These are phyloP conservation scores for Peromyscus nudipes DNA, from an alignment of 2,797 vertebrate species.

Conservation along the genomic window DNA sequence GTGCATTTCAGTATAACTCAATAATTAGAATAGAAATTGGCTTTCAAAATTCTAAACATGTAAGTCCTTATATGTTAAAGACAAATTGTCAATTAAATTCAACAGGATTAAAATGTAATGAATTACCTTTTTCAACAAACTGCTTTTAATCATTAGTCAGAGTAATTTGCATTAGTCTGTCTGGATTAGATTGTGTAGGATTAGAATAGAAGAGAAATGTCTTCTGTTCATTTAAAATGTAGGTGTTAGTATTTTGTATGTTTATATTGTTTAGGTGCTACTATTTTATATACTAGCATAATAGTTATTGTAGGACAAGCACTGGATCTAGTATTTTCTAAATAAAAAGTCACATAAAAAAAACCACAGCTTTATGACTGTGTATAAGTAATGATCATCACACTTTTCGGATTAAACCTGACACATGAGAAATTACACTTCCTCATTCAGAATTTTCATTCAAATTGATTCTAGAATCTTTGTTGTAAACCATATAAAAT, in stretches of 20 bases:
- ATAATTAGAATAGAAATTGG: slow-evolving; percentile 13
- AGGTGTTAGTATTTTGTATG: not conserved
- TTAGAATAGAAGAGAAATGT: not conserved
- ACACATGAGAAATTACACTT: not conserved
- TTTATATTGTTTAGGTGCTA: not conserved
- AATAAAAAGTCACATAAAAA: not conserved
- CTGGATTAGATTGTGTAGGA: not conserved
- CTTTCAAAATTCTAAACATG: not conserved
- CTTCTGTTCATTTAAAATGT: not conserved
- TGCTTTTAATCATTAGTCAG: not conserved
- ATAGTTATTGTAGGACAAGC: not conserved
- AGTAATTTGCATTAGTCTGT: not conserved
- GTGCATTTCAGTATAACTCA: not conserved
- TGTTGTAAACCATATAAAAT: not conserved
- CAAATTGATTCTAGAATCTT: not conserved
- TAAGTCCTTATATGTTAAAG: not conserved
- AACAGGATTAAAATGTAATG: not conserved
- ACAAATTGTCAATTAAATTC: not conserved
- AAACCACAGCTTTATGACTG: not conserved
- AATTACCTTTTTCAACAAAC: not conserved
- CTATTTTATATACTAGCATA: not conserved
- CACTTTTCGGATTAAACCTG: not conserved
- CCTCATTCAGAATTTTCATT: not conserved
- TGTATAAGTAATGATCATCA: not conserved
- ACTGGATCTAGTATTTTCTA: not conserved